phyloP scores from a whole-genome alignment of 1,140 invertebrate genomes.

The Bombus sibiricus region DNA sequence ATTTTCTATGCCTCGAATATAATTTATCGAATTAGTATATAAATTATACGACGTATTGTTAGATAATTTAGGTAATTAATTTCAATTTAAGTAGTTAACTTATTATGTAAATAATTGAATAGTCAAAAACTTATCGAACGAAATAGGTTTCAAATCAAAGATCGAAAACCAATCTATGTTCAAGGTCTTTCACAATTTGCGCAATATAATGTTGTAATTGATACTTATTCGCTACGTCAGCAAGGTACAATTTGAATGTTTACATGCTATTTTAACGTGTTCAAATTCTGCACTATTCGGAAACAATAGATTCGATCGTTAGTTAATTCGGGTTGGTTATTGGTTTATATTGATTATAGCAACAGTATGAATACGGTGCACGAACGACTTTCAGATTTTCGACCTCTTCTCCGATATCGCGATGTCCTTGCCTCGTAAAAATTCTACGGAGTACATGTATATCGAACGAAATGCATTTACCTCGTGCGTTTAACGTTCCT shows the following conservation, averaged over 20 bases:
- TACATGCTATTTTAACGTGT: background rate
- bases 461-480: background rate
- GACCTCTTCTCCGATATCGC: conserved; percentile 28
- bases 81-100: background rate
- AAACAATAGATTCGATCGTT: background rate
- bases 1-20: background rate
- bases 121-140: background rate
- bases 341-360: background rate
- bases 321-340: background rate
- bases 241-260: background rate
- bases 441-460: background rate
- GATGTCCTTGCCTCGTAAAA: conserved; percentile 30
- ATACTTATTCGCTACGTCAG: background rate
- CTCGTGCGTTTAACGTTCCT: background rate
- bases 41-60: background rate
- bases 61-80: no score
- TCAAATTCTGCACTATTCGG: background rate
- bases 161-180: background rate
- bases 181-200: background rate
- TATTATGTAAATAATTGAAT: background rate
- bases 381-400: conserved; percentile 39
- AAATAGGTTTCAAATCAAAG: background rate
- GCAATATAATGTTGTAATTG: background rate
- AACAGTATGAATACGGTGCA: background rate
- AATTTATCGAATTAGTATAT: background rate